Evolutionary conservation across 2,797 vertebrate genomes (phyloP), one percentile per base, ranked within the genome.

Genomic region (Sebastes baramenuke): DNA sequence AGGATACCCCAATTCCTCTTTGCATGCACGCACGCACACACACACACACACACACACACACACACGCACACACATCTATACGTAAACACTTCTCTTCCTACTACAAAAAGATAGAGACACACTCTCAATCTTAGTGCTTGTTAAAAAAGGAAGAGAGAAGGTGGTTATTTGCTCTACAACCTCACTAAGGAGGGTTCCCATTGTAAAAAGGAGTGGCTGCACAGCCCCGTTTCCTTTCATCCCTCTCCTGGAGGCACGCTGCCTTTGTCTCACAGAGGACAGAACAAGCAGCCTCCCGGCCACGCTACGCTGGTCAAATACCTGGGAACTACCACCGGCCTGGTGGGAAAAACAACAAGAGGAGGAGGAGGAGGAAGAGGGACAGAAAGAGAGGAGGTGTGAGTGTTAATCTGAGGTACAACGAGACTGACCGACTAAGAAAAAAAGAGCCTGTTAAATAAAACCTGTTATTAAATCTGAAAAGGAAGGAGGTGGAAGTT

Each of bases 161-260:
- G 82, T 91, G 85, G 88, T 87, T 93, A 91, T 95, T 94, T 95
- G 93, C 93, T 93, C 90, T 91, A 91, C 89, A 93, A 85, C 90
- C 92, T 94, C 82, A 79, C 91, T 87, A 86, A 94, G 90, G 90
- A 93, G 88, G 91, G 77, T 87, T 89, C 91, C 92, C 92, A 93
- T 95, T 96, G 94, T 95, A 94, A 95, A 95, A 88, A 90, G 88
- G 91, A 94, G 93, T 94, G 91, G 89, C 91, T 86, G 89, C 87
- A 91, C 82, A 82, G 80, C 89, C 91, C 89, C 49, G 79, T 86
- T 93, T 87, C 91, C 93, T 94, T 94, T 94, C 89, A 95, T 93
- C 89, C 78, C 84, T 55, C 86, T 93, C 83, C 86, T 94, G 87
- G 80, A 87, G 92, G 92, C 92, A 90, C 71, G 62, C 72, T 52